phyloP scores from a whole-genome alignment of 23 tunicate species.

The Aplidium turbinatum region DNA sequence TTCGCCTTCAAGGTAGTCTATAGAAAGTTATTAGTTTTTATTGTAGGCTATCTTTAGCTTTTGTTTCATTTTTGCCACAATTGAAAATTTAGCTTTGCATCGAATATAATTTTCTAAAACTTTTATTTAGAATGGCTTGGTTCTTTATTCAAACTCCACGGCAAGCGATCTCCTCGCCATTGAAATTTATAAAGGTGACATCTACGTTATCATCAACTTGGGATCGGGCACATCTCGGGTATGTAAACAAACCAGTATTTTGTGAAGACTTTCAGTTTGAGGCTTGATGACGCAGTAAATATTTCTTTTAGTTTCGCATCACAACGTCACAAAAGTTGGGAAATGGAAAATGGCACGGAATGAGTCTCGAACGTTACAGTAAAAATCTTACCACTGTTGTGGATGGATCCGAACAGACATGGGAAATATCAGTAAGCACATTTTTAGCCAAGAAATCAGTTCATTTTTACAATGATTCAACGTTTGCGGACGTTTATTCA shows the following conservation, averaged over 20 bases:
- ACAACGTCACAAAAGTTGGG: neutral
- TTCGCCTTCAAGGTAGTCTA: too few relatives aligned
- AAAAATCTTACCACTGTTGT: conserved; percentile 19
- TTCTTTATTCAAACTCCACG: conserved; percentile 42
- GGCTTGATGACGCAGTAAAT: neutral
- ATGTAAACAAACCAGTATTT: neutral
- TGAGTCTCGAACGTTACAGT: conserved; percentile 28
- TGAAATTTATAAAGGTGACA: conserved; percentile 54
- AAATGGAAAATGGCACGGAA: conserved; percentile 69
- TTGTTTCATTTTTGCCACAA: too few relatives aligned
- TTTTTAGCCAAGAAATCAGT: too few relatives aligned
- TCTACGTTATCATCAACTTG: conserved; percentile 34
- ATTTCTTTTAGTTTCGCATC: conserved; percentile 21
- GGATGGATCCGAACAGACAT: conserved; percentile 57
- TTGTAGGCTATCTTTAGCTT: too few relatives aligned
- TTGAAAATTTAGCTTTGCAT: too few relatives aligned
- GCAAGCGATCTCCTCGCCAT: conserved; percentile 71
- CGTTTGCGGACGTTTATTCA: too few relatives aligned
- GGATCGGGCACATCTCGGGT: conserved; percentile 51
- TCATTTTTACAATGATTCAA: too few relatives aligned
- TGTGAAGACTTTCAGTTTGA: neutral
- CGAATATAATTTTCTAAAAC: too few relatives aligned
- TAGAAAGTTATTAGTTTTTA: too few relatives aligned
- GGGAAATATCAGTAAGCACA: too few relatives aligned
- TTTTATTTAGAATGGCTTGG: conserved; percentile 61